phyloP scores from a whole-genome alignment of 2,797 vertebrate genomes.

The Mionectes olivaceus region DNA sequence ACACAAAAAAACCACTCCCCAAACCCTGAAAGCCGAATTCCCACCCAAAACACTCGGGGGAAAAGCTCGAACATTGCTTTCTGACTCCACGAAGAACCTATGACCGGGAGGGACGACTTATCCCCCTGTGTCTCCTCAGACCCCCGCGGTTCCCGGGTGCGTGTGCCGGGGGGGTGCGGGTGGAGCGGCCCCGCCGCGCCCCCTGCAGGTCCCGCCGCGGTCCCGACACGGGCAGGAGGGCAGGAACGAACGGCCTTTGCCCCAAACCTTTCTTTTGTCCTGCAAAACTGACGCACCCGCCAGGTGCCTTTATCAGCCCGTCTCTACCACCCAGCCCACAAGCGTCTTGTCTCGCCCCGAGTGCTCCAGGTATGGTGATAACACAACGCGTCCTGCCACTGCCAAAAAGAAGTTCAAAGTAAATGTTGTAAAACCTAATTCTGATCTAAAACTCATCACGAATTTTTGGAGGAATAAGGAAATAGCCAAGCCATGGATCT shows the following conservation, averaged over 20 bases:
- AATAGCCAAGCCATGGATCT: not conserved
- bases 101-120: not conserved
- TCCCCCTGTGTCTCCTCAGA: not conserved
- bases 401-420: not conserved
- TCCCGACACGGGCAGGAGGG: not conserved
- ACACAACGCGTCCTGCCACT: accelerated
- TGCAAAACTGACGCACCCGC: accelerated
- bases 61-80: not conserved
- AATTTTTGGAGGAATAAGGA: not conserved
- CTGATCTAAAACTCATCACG: not conserved
- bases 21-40: not conserved
- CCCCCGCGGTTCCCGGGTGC: too few relatives aligned
- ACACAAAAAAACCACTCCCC: not conserved
- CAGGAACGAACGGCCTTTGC: accelerated
- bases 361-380: too few relatives aligned
- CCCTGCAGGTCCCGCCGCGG: not conserved
- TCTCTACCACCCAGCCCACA: not conserved
- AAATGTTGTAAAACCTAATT: not conserved
- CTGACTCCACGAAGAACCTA: not conserved
- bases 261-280: not conserved
- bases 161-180: too few relatives aligned
- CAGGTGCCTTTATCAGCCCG: too few relatives aligned
- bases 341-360: not conserved
- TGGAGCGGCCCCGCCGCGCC: not conserved
- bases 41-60: not conserved